A percentile compares a stretch with the other conserved stretches of the same genome.
Evolutionary conservation across 2,888 invertebrate genomes (phyloP).

Genomic region (Podotricha telesiphe): DNA sequence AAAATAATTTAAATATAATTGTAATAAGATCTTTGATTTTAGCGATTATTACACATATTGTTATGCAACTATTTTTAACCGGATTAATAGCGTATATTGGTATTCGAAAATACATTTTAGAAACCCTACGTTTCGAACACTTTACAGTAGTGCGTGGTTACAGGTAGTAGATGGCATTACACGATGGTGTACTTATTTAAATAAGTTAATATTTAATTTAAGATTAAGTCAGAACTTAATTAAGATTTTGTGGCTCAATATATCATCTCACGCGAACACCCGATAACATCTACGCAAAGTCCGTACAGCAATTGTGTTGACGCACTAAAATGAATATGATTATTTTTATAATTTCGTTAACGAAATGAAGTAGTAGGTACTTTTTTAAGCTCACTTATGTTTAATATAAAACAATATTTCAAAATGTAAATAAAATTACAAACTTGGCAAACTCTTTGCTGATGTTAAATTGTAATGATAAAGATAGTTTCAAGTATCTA

Average conservation of each 20-base stretch:
- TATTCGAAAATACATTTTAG: no score
- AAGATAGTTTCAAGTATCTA: neutral
- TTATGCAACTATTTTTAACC: no score
- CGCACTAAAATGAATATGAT: neutral
- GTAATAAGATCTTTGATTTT: no score
- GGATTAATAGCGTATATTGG: no score
- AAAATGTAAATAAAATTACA: constrained; percentile 34
- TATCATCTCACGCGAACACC: constrained; percentile 6
- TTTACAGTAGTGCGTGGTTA: no score
- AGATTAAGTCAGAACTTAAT: neutral
- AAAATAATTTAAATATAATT: no score
- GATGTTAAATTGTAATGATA: neutral
- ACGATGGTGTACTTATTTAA: neutral
- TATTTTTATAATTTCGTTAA: constrained; percentile 3
- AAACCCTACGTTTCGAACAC: no score
- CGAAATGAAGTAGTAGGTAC: neutral
- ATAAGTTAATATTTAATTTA: neutral
- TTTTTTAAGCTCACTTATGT: neutral
- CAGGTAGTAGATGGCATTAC: neutral
- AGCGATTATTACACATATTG: no score
- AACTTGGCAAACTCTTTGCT: constrained; percentile 42
- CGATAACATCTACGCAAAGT: constrained; percentile 18
- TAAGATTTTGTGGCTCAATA: neutral
- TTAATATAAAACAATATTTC: constrained; percentile 18
- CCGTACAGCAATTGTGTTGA: constrained; percentile 18